A percentile compares a stretch with the other conserved stretches of the same genome.
These are phyloP conservation scores for Drosophila nr. perissopoda DNA, from an alignment of 2,888 invertebrate genomes.

Conservation along the genomic window DNA sequence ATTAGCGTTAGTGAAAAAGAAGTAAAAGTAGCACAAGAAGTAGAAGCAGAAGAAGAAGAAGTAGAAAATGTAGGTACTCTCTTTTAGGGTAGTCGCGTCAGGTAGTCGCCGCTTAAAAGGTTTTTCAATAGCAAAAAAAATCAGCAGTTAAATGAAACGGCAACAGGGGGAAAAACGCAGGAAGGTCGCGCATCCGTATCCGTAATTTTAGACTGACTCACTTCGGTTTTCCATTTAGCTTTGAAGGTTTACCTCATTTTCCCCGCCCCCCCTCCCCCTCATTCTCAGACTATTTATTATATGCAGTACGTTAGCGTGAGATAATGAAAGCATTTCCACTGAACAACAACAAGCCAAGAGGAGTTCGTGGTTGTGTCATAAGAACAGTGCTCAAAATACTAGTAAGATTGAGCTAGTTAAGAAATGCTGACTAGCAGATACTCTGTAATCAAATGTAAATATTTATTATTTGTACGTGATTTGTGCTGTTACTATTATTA, in stretches of 20 bases:
- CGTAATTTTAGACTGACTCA: slow-evolving; percentile 22
- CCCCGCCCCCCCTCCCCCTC: not conserved
- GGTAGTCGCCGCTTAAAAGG: slow-evolving; percentile 30
- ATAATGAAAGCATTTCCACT: slow-evolving; percentile 73
- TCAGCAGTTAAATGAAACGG: slow-evolving; percentile 19
- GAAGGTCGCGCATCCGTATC: slow-evolving; percentile 44
- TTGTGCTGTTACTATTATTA: not conserved
- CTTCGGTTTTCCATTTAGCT: slow-evolving; percentile 57
- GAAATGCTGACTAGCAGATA: not conserved
- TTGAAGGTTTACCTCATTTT: slow-evolving; percentile 14
- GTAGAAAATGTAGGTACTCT: slow-evolving; percentile 1
- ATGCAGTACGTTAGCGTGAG: slow-evolving; percentile 35
- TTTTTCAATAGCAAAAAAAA: slow-evolving; percentile 14
- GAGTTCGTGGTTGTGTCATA: slow-evolving; percentile 28
- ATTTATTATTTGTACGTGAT: not conserved
- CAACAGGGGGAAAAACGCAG: slow-evolving; percentile 7
- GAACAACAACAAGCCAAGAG: slow-evolving; percentile 49
- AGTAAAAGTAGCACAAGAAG: not conserved
- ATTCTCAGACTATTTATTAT: not conserved
- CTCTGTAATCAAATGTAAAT: not conserved
- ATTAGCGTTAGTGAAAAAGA: slow-evolving; percentile 29
- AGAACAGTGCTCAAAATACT: slow-evolving; percentile 21
- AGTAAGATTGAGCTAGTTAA: not conserved
- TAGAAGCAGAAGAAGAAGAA: not conserved
- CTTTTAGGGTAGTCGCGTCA: slow-evolving; percentile 19